Evolutionary conservation across 2,888 invertebrate species (phyloP), one percentile per base, ranked within the genome.

Genomic region (Cistogaster globosa): DNA sequence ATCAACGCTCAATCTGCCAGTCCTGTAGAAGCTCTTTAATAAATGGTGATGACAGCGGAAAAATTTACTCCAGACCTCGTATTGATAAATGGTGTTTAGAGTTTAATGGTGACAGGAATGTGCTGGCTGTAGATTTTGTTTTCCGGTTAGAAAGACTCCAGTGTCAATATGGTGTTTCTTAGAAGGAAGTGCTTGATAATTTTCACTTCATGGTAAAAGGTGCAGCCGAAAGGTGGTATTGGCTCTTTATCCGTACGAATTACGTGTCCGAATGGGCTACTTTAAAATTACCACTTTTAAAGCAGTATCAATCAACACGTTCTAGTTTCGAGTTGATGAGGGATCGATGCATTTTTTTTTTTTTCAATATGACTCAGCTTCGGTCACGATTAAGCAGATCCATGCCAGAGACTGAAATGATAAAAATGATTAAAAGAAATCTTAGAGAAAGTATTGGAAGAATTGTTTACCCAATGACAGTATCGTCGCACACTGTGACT

Each of bases 11-110:
- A 32, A 2, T 26, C 12, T 26, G 5, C 32, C 42, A 38, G 2
- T 63, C 63, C 2, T 63, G 42, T 0, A 63, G 63, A 63, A 20
- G 5, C 14, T 14, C 63, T 0, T 63, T 22, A 14, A 9, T 62
- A 9, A 11, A 36, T 22, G 18, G 63, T 20, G 42, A 42, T 14
- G 42, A 42, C 2, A 0, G 1, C 2, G 2, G 2, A 22, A 7
- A 5, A 63, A 45, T 14, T 8, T 63, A 45, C 14, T 14, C 20
- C 45, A 14, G 63, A 6, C 42, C 45, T 1, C 45, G 45, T 22
- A 63, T 63, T 16, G 45, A 63, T 7, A 63, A 63, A 45, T 63
- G 63, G 58, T 32, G 58, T 0, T 7, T 58, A 16, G 26, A 26
- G 11, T 58, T 58, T 53, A 18, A 53, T 57, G 57, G 57, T 1